Conservation (phyloP, 1,140 invertebrate genomes). For the Pristionchus pacificus region DNA sequence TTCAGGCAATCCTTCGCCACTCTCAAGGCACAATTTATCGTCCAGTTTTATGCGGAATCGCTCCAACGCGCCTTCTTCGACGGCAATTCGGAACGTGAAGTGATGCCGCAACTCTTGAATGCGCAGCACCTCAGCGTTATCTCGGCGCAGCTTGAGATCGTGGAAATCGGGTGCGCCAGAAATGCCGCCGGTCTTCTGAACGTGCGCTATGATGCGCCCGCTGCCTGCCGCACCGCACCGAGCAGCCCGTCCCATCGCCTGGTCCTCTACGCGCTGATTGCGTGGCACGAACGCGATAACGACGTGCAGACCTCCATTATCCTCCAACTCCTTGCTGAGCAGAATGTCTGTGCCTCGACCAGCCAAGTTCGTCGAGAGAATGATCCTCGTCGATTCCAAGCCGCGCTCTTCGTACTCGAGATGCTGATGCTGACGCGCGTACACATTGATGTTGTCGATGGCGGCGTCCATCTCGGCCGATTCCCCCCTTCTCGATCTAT, state of each 20-base stretch:
- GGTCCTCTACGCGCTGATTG: conserved; percentile 57
- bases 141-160: conserved; percentile 25
- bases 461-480: no score
- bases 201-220: conserved; percentile 23
- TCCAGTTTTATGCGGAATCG: conserved; percentile 10
- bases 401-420: conserved; percentile 6
- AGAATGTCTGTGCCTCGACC: conserved; percentile 60
- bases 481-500: neutral
- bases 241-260: conserved; percentile 58
- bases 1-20: neutral
- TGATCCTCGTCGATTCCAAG: neutral
- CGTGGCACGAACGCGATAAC: conserved; percentile 56
- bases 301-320: conserved; percentile 58
- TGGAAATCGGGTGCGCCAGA: conserved; percentile 8
- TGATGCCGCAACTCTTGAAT: conserved; percentile 7
- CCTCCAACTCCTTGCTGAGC: conserved; percentile 38
- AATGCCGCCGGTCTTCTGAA: neutral
- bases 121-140: conserved; percentile 22
- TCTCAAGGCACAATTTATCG: neutral
- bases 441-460: neutral
- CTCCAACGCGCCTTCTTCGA: conserved; percentile 13
- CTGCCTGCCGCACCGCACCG: conserved; percentile 49
- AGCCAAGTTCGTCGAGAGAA: conserved; percentile 59
- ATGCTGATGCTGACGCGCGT: conserved; percentile 5
- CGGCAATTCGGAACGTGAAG: conserved; percentile 18